Evolutionary conservation across 1,140 invertebrate genomes (phyloP), one percentile per base, ranked within the genome.

Genomic region (Aphelinus certus): DNA sequence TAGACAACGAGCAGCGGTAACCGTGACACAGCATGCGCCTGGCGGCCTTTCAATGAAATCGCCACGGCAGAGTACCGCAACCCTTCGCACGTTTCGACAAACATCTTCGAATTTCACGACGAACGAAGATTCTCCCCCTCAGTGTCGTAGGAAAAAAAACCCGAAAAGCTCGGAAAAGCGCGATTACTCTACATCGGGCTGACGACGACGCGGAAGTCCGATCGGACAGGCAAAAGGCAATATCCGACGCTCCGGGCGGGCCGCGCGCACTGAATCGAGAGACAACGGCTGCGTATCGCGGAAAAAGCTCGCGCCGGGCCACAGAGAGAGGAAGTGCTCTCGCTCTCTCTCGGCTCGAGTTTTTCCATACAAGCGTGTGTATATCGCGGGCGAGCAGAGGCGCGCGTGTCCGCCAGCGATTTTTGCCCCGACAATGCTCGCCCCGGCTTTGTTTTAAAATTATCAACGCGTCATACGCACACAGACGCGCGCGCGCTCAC

Each of bases 361-460:
- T 63, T 63, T 63, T 63, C 26, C 26, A 26, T 26, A 26, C 26
- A 26, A 26, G 26, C 26, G 26, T 26, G 26, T 26, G 51, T 53
- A 9, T 53, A 53, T 53, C 4, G 51, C 51, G 0, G 51, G 9
- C 4, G 51, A 6, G 51, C 51, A 53, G 51, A 10, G 3, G n/a
- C 51, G 67, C 47, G 65, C 55, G 63, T 71, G 75, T 56, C 69
- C 66, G 67, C 78, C 73, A 60, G 79, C 83, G 83, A 86, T 86
- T 87, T 87, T 86, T 86, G 81, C 80, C 26, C 26, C 26, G 26
- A 86, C 85, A 87, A 87, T 83, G 84, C 78, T 71, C 79, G 71
- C 26, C 66, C 71, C 77, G 77, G 77, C 72, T 64, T 88, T 87
- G 86, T 88, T 86, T 83, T 80, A 85, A 87, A 87, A 87, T 87